A percentile compares a stretch with the other conserved stretches of the same genome.
phyloP scores from a whole-genome alignment of 2,888 invertebrate genomes.

The Xestoiulus laeticollis region DNA sequence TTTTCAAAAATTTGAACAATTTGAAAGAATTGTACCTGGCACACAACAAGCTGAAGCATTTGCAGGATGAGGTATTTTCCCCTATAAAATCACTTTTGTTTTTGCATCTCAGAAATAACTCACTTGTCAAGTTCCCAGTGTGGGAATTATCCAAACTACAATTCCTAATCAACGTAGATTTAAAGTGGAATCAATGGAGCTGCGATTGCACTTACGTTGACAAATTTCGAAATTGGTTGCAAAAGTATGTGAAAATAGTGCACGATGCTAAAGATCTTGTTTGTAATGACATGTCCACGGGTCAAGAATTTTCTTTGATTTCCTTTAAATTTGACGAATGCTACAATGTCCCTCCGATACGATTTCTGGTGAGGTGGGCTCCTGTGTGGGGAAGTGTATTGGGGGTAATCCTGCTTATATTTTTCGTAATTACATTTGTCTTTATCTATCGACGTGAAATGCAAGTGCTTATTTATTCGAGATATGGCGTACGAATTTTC shows the following conservation, averaged over 20 bases:
- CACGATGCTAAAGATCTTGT: background rate
- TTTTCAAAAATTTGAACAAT: background rate
- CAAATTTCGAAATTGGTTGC: background rate
- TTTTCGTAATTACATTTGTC: background rate
- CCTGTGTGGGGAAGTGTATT: background rate
- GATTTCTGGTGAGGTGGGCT: no score
- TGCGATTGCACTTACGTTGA: background rate
- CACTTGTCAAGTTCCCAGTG: background rate
- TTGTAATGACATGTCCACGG: background rate
- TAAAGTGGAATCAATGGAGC: background rate
- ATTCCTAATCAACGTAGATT: background rate
- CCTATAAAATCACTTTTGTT: background rate
- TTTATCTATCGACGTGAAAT: constrained; percentile 60
- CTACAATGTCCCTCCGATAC: background rate
- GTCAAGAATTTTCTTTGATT: background rate
- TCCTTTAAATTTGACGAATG: background rate
- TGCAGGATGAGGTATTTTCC: background rate
- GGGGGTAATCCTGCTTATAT: background rate
- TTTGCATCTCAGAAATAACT: background rate
- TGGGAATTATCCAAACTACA: background rate
- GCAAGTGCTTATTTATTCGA: constrained; percentile 75
- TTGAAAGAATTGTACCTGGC: background rate
- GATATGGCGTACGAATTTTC: constrained; percentile 64
- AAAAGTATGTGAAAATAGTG: background rate
- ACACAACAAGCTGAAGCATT: background rate